phyloP scores from a whole-genome alignment of 2,888 invertebrate species.

The Rhopalosiphum nymphaeae region DNA sequence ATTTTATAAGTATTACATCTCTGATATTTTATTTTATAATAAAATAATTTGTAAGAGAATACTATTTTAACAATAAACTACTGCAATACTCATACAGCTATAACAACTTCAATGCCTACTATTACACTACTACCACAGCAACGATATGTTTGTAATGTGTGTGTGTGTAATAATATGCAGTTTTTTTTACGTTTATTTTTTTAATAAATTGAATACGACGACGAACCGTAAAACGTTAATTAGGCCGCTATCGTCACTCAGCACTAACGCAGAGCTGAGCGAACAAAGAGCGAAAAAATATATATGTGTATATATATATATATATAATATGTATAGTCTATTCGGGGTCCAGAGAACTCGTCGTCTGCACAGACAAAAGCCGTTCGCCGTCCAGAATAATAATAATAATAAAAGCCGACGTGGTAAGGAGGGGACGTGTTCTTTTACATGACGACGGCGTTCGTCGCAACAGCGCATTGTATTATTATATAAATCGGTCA shows the following conservation, averaged over 20 bases:
- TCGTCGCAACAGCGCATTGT: constrained; percentile 24
- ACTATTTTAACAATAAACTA: not conserved
- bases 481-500: constrained; percentile 62
- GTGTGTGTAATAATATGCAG: not conserved
- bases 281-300: constrained; percentile 48
- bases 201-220: not conserved
- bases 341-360: constrained; percentile 54
- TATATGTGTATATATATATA: too few relatives aligned
- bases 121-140: not conserved
- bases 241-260: constrained; percentile 46
- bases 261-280: not conserved
- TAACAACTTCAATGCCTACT: not conserved
- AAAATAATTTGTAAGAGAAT: not conserved
- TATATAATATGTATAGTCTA: constrained; percentile 23
- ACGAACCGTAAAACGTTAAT: constrained; percentile 40
- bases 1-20: not conserved
- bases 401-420: constrained; percentile 3
- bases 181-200: not conserved
- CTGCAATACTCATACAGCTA: not conserved
- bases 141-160: not conserved
- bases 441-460: constrained; percentile 20
- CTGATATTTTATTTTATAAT: not conserved
- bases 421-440: constrained; percentile 14
- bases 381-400: constrained; percentile 44
- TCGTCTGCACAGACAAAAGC: constrained; percentile 30